Evolutionary conservation across 2,113 vertebrate genomes (phyloP).

Genomic region (Gallinago paraguaiae): DNA sequence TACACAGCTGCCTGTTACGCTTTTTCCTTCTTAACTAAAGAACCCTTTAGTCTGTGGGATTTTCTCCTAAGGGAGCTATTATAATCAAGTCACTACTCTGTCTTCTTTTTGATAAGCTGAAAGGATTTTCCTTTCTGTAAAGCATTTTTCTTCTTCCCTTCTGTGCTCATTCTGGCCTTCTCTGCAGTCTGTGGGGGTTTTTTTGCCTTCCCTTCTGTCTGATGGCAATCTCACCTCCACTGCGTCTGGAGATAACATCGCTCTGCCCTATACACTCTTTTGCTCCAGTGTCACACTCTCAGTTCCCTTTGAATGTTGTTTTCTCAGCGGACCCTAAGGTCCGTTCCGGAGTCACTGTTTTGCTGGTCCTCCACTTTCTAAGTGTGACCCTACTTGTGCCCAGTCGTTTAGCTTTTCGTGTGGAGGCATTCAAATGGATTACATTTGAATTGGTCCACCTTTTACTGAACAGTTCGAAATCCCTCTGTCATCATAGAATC

Average conservation of each 20-base stretch:
- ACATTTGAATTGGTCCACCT: not conserved
- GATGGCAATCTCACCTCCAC: not conserved
- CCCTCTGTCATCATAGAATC: not conserved
- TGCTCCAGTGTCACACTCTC: not conserved
- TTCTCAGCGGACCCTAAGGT: not conserved
- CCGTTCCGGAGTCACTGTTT: not conserved
- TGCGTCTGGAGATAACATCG: not conserved
- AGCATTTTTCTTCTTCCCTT: not conserved
- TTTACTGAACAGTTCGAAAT: not conserved
- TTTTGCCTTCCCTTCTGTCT: not conserved
- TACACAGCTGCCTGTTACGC: constrained; percentile 30
- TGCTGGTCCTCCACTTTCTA: not conserved
- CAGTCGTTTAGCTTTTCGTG: not conserved
- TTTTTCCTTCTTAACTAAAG: constrained; percentile 27
- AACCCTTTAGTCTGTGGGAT: constrained; percentile 29
- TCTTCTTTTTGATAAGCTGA: constrained; percentile 37
- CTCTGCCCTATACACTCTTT: not conserved
- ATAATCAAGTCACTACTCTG: not conserved
- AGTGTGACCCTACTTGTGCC: not conserved
- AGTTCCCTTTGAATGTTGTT: not conserved
- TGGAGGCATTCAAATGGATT: not conserved
- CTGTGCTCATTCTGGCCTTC: not conserved
- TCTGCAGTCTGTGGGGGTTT: not conserved
- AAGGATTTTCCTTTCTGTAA: constrained; percentile 17
- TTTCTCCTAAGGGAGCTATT: constrained; percentile 54